Evolutionary conservation across 2,113 vertebrate genomes (phyloP).

Genomic region (Haemorhous mexicanus): DNA sequence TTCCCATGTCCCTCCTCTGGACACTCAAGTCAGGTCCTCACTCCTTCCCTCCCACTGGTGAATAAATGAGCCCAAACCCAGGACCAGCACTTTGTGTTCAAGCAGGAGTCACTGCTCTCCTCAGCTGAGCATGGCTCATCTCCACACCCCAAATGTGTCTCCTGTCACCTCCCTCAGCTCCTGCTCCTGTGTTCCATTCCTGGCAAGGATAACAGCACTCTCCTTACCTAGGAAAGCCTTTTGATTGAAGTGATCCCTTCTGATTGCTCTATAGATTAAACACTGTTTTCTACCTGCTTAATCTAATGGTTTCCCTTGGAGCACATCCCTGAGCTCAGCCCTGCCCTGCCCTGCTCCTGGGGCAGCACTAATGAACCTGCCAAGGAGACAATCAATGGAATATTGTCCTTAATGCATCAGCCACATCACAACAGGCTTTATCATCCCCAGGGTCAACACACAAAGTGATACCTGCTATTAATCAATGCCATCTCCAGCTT

Average conservation of each 20-base stretch:
- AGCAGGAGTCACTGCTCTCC: neutral
- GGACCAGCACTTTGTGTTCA: neutral
- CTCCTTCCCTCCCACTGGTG: neutral
- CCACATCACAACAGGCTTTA: neutral
- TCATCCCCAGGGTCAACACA: neutral
- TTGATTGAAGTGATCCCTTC: neutral
- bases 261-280: neutral
- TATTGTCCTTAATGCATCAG: constrained; percentile 25
- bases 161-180: neutral
- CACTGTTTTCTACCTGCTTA: neutral
- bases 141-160: neutral
- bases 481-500: constrained; percentile 26
- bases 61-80: neutral
- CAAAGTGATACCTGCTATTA: neutral
- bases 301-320: neutral
- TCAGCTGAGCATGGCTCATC: neutral
- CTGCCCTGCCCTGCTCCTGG: neutral
- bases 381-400: constrained; percentile 21
- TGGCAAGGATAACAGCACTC: neutral
- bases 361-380: neutral
- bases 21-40: neutral
- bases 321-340: neutral
- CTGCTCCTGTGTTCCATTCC: neutral
- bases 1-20: fast-evolving
- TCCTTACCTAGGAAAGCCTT: neutral